Evolutionary conservation across 23 tunicate species (phyloP).

Genomic region (Diplosoma virens): DNA sequence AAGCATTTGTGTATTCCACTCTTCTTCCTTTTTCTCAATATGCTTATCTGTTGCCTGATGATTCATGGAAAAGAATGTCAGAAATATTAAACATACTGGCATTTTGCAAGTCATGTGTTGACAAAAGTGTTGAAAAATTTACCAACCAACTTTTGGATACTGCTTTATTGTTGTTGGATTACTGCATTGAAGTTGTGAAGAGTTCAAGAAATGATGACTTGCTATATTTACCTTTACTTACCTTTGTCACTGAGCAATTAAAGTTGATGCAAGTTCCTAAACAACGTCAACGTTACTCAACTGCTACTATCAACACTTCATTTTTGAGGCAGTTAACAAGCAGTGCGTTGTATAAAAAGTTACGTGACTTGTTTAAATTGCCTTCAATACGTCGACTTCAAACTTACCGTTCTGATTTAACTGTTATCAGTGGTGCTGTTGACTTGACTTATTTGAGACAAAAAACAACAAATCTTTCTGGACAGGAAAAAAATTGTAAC

Average conservation of each 20-base stretch:
- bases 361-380: neutral
- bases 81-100: no score
- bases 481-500: neutral
- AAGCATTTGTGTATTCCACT: no score
- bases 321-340: neutral
- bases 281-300: neutral
- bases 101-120: no score
- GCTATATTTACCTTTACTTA: neutral
- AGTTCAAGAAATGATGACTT: no score
- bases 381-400: neutral
- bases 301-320: neutral
- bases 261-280: neutral
- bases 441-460: neutral
- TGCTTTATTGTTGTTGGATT: no score
- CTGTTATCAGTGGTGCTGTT: neutral
- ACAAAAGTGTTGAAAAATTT: no score
- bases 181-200: no score
- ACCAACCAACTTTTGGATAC: no score
- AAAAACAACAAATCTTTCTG: neutral
- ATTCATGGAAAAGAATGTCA: no score
- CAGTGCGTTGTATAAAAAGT: neutral
- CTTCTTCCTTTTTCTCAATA: no score
- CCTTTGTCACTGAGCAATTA: neutral
- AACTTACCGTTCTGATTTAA: neutral
- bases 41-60: no score